Evolutionary conservation across 2,888 invertebrate species (phyloP).

Genomic region (Rhamnusium bicolor): DNA sequence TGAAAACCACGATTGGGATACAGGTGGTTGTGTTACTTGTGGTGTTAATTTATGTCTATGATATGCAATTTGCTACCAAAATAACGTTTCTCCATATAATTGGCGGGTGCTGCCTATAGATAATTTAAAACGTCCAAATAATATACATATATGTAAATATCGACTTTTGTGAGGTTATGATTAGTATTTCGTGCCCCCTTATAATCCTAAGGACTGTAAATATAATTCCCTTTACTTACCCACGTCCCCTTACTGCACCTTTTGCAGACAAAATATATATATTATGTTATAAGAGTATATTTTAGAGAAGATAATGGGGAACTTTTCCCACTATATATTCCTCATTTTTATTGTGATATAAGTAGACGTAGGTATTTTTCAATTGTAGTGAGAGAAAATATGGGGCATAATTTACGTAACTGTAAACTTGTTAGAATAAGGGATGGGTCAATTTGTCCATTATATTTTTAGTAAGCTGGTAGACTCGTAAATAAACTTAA

Average conservation of each 20-base stretch:
- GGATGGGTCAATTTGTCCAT: not conserved
- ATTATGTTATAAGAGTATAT: constrained; percentile 4
- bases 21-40: no score
- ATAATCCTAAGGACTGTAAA: not conserved
- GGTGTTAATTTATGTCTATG: no score
- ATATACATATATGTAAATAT: no score
- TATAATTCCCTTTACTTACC: not conserved
- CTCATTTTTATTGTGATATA: constrained; percentile 54
- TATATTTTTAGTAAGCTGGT: not conserved
- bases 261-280: not conserved
- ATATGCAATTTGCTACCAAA: no score
- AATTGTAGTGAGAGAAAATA: constrained; percentile 25
- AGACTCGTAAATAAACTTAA: not conserved
- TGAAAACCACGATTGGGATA: no score
- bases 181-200: not conserved
- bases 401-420: constrained; percentile 26
- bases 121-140: no score
- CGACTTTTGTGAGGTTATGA: not conserved
- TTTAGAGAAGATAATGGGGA: not conserved
- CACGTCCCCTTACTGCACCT: not conserved
- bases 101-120: no score
- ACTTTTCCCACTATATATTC: constrained; percentile 31
- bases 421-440: not conserved
- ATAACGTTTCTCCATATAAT: no score
- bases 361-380: constrained; percentile 34